Base-by-base conservation (phyloP, 1,140 invertebrate genomes). In the Neoseiulus cucumeris region DNA sequence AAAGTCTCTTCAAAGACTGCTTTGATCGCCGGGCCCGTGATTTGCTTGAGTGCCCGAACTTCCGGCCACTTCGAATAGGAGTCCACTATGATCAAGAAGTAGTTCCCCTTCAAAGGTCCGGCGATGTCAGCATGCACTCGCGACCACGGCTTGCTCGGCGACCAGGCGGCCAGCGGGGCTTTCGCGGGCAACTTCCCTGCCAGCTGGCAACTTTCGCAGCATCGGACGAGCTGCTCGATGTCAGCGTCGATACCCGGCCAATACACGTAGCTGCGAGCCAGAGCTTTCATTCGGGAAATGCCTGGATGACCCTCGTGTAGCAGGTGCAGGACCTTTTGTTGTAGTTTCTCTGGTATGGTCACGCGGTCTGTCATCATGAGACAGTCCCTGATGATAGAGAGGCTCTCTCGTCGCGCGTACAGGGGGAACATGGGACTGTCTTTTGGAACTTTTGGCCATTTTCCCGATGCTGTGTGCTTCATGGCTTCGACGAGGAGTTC, bases 41-140 rank as follows among this genome's bases (percentile, higher is more conserved):
- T 67, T 2, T n/a, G 30, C 22, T 64, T 44, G 20, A 71, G 65
- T 9, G 41, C 25, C 22, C 68, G 64, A 29, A 76, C 84, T 70
- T 83, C 79, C 29, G 70, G 73, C 68, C 73, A 80, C 68, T 80
- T 79, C 5, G 74, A 75, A 67, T 72, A 73, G 1, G 76, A 72
- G 66, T 80, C 77, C 0, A 79, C 73, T 0, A 80, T 51, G 0
- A 80, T 70, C 0, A 80, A 66, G 42, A 76, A 74, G 59, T 66
- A 42, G 0, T 59, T 64, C 7, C 70, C 72, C 17, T 70, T 65
- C 14, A 78, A 72, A 5, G 75, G 74, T 18, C 75, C 76, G 18
- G 72, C 72, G 70, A 72, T 76, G 72, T 80, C 77, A 7, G 74
- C 66, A 69, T 77, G 77, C 69, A 73, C 51, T 41, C 71, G 55